phyloP scores from a whole-genome alignment of 2,113 vertebrate species.

The Micronisus gabar region DNA sequence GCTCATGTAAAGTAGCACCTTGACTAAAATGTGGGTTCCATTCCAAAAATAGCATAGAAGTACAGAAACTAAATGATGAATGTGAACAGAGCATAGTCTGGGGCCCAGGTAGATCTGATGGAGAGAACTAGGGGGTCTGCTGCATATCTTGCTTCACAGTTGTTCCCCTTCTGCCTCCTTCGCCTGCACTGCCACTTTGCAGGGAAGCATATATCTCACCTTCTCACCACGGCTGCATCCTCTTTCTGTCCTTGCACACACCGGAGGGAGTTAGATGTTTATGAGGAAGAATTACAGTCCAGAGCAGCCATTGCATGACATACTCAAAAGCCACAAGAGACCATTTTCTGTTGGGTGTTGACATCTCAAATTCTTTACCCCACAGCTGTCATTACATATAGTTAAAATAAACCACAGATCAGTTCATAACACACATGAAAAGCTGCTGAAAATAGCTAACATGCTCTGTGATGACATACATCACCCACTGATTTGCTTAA shows the following conservation, averaged over 20 bases:
- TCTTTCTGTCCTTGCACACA: not conserved
- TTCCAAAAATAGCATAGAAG: not conserved
- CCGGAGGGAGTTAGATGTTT: not conserved
- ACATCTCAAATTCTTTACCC: not conserved
- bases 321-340: not conserved
- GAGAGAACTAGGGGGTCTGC: not conserved
- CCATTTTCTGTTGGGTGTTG: not conserved
- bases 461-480: not conserved
- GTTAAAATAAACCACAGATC: constrained; percentile 7
- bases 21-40: not conserved
- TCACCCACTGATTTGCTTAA: not conserved
- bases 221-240: not conserved
- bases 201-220: not conserved
- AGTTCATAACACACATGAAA: not conserved
- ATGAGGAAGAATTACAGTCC: not conserved
- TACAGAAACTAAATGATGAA: not conserved
- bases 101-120: not conserved
- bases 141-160: not conserved
- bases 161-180: not conserved
- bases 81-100: not conserved
- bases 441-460: constrained; percentile 10
- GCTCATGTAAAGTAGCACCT: not conserved
- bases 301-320: not conserved
- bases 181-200: not conserved
- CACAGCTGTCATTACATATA: not conserved